Evolutionary conservation across 2,113 vertebrate genomes (phyloP).

Genomic region (Ophthalmolycus amberensis): DNA sequence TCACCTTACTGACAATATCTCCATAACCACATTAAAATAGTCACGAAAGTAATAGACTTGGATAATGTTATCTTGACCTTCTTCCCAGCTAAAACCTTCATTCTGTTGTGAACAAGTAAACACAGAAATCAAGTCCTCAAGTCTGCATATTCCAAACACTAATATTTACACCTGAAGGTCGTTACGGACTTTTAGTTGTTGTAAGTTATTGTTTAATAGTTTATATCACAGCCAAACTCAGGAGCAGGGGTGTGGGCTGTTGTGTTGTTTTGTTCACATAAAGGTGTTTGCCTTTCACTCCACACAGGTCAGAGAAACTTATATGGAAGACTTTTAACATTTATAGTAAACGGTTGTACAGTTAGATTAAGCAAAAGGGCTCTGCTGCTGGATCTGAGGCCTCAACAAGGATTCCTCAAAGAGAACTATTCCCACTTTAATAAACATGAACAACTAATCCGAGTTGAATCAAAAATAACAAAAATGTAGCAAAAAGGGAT

Average conservation of each 20-base stretch:
- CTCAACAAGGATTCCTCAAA: background rate
- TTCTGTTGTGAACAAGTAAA: no score
- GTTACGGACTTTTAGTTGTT: background rate
- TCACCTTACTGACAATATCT: background rate
- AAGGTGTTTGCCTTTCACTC: background rate
- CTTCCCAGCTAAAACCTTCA: background rate
- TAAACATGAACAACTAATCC: background rate
- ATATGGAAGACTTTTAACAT: background rate
- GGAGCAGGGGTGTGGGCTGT: background rate
- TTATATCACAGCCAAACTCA: background rate
- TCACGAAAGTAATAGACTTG: background rate
- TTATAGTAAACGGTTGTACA: background rate
- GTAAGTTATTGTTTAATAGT: no score
- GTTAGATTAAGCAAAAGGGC: background rate
- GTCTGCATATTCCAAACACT: background rate
- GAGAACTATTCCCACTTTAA: background rate
- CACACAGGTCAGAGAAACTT: background rate
- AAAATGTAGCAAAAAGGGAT: no score
- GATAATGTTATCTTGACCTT: background rate
- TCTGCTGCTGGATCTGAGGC: background rate
- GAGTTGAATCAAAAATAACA: no score
- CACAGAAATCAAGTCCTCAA: no score
- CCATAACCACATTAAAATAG: background rate
- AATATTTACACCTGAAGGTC: no score
- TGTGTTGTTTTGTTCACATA: no score